phyloP scores from a whole-genome alignment of 30 jellyfish, hydroid and myxozoan genomes.

The Phacellophora camtschatica region DNA sequence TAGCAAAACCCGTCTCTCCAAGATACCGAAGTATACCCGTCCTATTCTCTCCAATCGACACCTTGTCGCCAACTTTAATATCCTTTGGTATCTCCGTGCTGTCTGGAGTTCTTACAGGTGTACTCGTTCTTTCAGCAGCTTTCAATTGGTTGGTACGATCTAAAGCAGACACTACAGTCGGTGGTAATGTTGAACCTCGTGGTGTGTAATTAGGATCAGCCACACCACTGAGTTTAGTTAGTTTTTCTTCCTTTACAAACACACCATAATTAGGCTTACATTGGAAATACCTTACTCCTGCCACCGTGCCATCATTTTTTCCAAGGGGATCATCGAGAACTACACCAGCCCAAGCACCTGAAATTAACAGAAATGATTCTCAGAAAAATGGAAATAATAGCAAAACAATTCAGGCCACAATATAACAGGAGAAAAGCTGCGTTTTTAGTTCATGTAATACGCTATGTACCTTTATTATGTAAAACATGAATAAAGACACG shows the following conservation, averaged over 20 bases:
- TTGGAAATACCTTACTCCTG: constrained; percentile 90
- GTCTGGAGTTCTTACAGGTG: constrained; percentile 66
- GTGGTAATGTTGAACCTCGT: constrained; percentile 24
- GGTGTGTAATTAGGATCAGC: constrained; percentile 50
- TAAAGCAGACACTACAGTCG: constrained; percentile 18
- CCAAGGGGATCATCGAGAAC: constrained; percentile 94
- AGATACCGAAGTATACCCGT: constrained; percentile 76
- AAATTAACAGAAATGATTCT: background rate
- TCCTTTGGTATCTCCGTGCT: constrained; percentile 63
- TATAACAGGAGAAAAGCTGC: no score
- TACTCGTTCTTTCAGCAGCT: constrained; percentile 10
- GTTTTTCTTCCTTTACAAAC: constrained; percentile 87
- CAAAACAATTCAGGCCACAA: no score
- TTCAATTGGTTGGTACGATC: constrained; percentile 18
- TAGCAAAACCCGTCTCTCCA: constrained; percentile 97
- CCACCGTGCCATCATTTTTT: constrained; percentile 97
- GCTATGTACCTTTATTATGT: no score
- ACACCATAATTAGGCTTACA: constrained; percentile 94
- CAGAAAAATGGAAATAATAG: no score
- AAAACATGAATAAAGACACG: no score
- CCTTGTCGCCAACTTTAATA: constrained; percentile 73
- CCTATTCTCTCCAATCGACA: constrained; percentile 75
- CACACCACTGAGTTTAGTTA: constrained; percentile 60
- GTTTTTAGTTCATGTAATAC: no score
- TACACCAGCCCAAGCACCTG: constrained; percentile 95